phyloP scores from a whole-genome alignment of 2,888 invertebrate species.

The Chorisops tibialis region DNA sequence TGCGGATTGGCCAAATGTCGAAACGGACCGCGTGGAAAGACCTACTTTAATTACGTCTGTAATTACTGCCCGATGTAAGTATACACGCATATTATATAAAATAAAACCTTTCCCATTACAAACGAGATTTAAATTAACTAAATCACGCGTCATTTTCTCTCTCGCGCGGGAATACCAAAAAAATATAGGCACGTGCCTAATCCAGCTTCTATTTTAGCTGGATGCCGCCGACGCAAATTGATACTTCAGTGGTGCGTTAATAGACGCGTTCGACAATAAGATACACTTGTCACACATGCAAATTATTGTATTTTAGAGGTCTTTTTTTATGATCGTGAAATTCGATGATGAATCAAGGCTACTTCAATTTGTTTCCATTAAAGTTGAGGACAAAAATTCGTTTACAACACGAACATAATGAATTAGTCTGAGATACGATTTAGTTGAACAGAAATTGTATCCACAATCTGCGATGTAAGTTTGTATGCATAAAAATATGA shows the following conservation, averaged over 20 bases:
- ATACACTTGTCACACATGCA: constrained; percentile 24
- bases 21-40: constrained; percentile 59
- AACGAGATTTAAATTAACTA: neutral
- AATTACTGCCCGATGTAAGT: constrained; percentile 82
- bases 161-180: neutral
- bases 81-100: neutral
- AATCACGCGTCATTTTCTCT: neutral
- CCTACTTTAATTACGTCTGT: constrained; percentile 76
- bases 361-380: no score
- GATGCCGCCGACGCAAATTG: neutral
- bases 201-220: no score
- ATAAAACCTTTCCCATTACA: neutral
- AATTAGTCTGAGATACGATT: no score
- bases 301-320: constrained; percentile 8
- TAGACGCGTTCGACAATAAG: constrained; percentile 16
- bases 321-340: no score
- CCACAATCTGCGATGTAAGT: no score
- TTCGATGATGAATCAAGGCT: no score
- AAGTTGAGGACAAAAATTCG: no score
- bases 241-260: constrained; percentile 3
- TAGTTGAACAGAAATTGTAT: no score
- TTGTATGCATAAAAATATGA: no score
- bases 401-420: no score
- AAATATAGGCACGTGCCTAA: no score
- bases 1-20: constrained; percentile 70